These are phyloP conservation scores for Drosophila flavopinicola DNA, from an alignment of 2,888 invertebrate genomes.

Conservation along the genomic window DNA sequence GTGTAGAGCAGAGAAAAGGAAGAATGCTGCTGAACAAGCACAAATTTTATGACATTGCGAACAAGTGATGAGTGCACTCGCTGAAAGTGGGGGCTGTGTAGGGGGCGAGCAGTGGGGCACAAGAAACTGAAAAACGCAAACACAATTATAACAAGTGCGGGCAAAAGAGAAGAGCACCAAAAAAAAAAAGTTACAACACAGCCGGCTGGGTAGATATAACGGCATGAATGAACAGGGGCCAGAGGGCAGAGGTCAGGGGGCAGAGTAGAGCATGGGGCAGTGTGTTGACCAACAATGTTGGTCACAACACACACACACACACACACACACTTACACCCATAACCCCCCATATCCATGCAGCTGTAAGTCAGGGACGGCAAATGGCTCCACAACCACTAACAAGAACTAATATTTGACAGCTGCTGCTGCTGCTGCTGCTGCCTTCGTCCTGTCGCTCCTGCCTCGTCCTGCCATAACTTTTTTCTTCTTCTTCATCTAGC, in stretches of 20 bases:
- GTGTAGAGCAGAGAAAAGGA: conserved; percentile 37
- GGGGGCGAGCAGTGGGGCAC: conserved; percentile 12
- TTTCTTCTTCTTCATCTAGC: conserved; percentile 3
- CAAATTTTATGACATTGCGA: conserved; percentile 75
- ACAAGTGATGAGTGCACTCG: conserved; percentile 47
- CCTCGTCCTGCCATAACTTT: conserved; percentile 8
- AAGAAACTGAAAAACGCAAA: conserved; percentile 72
- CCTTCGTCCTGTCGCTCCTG: conserved; percentile 10
- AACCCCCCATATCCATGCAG: neutral
- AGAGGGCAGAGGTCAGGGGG: neutral
- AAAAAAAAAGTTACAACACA: conserved; percentile 31
- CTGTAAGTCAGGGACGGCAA: conserved; percentile 20
- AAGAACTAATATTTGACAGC: conserved; percentile 64
- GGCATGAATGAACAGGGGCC: conserved; percentile 39
- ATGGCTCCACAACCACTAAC: conserved; percentile 49
- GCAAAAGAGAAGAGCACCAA: conserved; percentile 32
- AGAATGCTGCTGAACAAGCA: conserved; percentile 75
- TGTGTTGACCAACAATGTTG: conserved; percentile 78
- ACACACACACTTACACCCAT: neutral
- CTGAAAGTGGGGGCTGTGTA: neutral
- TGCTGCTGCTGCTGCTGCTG: conserved; percentile 29
- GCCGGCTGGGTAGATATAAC: conserved; percentile 28
- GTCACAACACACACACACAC: conserved; percentile 56
- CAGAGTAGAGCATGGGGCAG: conserved; percentile 22
- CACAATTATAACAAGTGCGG: conserved; percentile 77